A percentile compares a stretch with the other conserved stretches of the same genome.
Conservation (phyloP, 2,113 vertebrate species). For the Hippocampus mohnikei region DNA sequence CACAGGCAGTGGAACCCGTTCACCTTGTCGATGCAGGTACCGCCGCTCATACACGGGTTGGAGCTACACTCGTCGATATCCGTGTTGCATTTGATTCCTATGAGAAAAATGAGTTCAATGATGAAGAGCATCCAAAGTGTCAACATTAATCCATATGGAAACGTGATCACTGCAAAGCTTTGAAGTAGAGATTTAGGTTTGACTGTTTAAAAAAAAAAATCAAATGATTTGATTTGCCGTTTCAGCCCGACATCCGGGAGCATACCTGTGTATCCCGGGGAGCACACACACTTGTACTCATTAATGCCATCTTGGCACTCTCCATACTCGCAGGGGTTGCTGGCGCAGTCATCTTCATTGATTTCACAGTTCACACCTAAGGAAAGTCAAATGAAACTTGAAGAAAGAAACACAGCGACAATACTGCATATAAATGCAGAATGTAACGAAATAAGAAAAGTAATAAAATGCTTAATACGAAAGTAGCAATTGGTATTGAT, state of each 20-base stretch:
- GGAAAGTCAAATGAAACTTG: constrained; percentile 14
- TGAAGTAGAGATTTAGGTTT: no score
- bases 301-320: constrained; percentile 87
- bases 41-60: constrained; percentile 85
- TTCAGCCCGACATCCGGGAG: neutral
- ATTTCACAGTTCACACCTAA: constrained; percentile 89
- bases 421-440: no score
- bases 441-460: neutral
- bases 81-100: constrained; percentile 80
- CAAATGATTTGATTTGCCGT: neutral
- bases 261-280: constrained; percentile 87
- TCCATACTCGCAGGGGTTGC: constrained; percentile 84
- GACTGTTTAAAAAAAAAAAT: neutral
- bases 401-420: neutral
- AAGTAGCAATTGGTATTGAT: no score
- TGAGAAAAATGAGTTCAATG: constrained; percentile 9
- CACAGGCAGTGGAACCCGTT: constrained; percentile 84
- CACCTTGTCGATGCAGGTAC: constrained; percentile 81
- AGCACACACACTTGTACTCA: constrained; percentile 84
- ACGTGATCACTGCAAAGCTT: no score
- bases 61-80: constrained; percentile 90
- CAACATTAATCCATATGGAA: no score
- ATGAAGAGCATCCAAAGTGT: neutral
- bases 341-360: constrained; percentile 88
- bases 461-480: no score